A percentile compares a stretch with the other conserved stretches of the same genome.
These are phyloP conservation scores for Ferrisia virgata DNA, from an alignment of 2,888 invertebrate genomes.

Conservation along the genomic window DNA sequence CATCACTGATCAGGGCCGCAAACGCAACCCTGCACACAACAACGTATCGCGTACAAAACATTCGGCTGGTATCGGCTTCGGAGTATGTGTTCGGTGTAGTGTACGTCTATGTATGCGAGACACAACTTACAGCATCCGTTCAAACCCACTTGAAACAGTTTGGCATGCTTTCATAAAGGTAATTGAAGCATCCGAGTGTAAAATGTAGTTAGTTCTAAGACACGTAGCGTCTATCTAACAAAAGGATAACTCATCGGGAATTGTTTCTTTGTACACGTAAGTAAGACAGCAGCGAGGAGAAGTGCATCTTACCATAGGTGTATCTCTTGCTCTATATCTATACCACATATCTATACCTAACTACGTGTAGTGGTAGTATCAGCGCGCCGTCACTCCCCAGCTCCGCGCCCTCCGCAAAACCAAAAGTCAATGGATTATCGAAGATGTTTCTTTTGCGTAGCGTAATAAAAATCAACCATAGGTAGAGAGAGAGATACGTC, in stretches of 20 bases:
- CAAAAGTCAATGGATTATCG: neutral
- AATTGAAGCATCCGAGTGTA: conserved; percentile 27
- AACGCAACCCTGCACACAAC: too few species aligned
- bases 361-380: too few species aligned
- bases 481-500: too few species aligned
- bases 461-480: neutral
- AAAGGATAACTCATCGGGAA: conserved; percentile 13
- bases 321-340: too few species aligned
- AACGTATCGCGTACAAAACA: too few species aligned
- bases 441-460: neutral
- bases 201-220: conserved; percentile 2
- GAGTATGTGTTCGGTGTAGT: too few species aligned
- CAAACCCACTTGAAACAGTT: neutral
- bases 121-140: neutral
- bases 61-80: too few species aligned
- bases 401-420: too few species aligned
- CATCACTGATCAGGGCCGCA: too few species aligned
- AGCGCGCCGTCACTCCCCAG: too few species aligned
- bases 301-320: neutral
- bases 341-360: too few species aligned
- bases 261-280: neutral
- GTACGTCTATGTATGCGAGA: too few species aligned
- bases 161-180: conserved; percentile 22
- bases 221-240: neutral
- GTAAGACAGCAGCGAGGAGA: neutral